Conservation (phyloP, 1,140 invertebrate species). For the Pseudomyrmex flavicornis region DNA sequence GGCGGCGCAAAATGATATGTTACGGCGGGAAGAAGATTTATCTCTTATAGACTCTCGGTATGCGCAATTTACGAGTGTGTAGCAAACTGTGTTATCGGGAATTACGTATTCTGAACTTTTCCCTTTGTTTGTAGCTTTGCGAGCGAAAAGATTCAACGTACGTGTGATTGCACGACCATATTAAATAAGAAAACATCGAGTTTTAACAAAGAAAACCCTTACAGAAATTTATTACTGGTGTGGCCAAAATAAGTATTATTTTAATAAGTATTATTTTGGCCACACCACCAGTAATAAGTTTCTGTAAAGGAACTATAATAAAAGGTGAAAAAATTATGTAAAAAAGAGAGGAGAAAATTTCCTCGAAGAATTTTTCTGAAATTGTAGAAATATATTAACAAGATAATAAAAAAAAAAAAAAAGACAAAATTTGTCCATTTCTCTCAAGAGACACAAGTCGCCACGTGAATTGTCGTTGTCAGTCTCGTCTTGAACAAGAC, state of each 20-base stretch:
- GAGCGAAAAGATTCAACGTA: background rate
- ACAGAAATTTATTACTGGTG: too few species aligned
- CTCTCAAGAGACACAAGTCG: background rate
- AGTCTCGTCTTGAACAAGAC: background rate
- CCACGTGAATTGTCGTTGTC: background rate
- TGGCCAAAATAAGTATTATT: too few species aligned
- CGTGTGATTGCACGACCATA: background rate
- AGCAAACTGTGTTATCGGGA: conserved; percentile 21
- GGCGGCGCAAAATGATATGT: background rate
- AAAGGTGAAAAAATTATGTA: background rate
- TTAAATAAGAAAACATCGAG: background rate
- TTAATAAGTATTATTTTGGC: too few species aligned
- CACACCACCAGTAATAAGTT: too few species aligned
- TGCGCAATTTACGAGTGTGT: background rate
- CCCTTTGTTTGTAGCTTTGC: background rate
- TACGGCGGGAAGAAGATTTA: background rate
- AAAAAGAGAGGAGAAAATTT: background rate
- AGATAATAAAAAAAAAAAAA: background rate
- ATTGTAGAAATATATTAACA: background rate
- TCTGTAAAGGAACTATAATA: too few species aligned
- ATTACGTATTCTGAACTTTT: background rate
- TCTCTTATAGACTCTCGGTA: background rate
- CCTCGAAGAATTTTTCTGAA: background rate
- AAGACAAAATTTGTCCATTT: background rate
- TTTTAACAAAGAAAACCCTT: background rate